Evolutionary conservation across 2,113 vertebrate species (phyloP), one percentile per base, ranked within the genome.

Genomic region (Amblyopsis rosae): DNA sequence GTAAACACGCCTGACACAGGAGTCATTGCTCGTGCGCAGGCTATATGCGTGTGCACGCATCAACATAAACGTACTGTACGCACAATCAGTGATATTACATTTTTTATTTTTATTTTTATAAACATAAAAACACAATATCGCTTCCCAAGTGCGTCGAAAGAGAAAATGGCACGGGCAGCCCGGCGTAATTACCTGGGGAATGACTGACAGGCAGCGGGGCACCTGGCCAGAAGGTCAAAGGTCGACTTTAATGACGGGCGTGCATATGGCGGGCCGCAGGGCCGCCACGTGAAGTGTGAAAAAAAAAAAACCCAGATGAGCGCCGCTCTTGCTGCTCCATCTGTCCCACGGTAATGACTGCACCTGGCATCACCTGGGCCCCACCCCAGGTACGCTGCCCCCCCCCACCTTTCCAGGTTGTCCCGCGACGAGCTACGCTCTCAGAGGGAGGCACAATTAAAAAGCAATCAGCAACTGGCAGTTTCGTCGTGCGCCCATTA

Each of bases 271-370:
- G 68, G 76, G 69, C 35, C 64, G 81, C 81, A 70, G 45, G 67
- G 79, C 76, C 75, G 75, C 72, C 80, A 76, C 74, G 86, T 79
- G 73, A 80, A 68, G 55, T 67, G 55, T 6, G 26, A 58, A 56
- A 56, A 56, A 6, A 16, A 7, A 55, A 16, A 80, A 83, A 79
- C 65, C 2, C 26, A 26, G 26, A 26, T 26, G 61, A 82, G 75
- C 54, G 1, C 55, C 67, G 32, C 81, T 80, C 82, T 85, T 85
- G 87, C 84, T 72, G 75, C 82, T 85, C 86, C 87, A 87, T 90
- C 89, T 90, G 90, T 84, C 82, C 79, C 77, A 61, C 83, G 74
- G 83, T 87, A 89, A 90, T 89, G 87, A 87, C 80, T 81, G 86
- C 90, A 90, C 87, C 90, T 88, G 90, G 83, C 67, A 83, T 79